Percentiles rank a stretch among this genome's conserved stretches.
phyloP scores from a whole-genome alignment of 2,797 vertebrate genomes.

The Sebastes flavidus region DNA sequence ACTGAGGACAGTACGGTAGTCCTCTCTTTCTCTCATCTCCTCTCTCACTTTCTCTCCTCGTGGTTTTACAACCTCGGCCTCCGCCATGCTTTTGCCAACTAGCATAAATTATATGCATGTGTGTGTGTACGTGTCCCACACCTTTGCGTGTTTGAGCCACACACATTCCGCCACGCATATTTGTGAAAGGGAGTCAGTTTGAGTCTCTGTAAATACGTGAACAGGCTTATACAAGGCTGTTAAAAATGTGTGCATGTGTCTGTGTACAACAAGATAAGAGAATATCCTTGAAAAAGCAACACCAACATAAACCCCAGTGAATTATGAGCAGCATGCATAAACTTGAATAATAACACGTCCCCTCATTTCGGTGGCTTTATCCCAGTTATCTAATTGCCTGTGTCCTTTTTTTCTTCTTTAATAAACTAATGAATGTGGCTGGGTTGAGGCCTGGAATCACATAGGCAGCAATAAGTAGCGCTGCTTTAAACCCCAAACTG shows the following conservation, averaged over 20 bases:
- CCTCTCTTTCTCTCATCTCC: constrained; percentile 62
- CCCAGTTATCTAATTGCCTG: constrained; percentile 81
- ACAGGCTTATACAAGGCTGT: constrained; percentile 63
- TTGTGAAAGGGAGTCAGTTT: constrained; percentile 48
- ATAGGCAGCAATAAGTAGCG: constrained; percentile 78
- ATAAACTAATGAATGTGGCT: constrained; percentile 83
- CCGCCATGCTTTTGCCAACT: constrained; percentile 14
- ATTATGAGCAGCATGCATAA: constrained; percentile 73
- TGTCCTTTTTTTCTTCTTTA: constrained; percentile 72
- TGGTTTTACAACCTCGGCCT: constrained; percentile 47
- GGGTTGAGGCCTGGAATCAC: constrained; percentile 72
- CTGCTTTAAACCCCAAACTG: constrained; percentile 80
- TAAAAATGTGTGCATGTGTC: constrained; percentile 68
- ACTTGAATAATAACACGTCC: constrained; percentile 76
- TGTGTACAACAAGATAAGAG: constrained; percentile 71
- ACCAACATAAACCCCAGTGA: constrained; percentile 75
- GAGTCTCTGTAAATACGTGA: constrained; percentile 62
- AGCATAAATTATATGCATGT: constrained; percentile 19
- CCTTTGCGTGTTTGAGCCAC: constrained; percentile 8
- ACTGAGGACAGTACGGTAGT: constrained; percentile 71
- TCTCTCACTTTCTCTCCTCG: constrained; percentile 44
- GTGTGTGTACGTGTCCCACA: background rate
- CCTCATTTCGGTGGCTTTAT: constrained; percentile 76
- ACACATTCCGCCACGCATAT: constrained; percentile 29
- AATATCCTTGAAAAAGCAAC: constrained; percentile 74